Evolutionary conservation across 2,797 vertebrate genomes (phyloP).

Genomic region (Acanthopagrus latus): DNA sequence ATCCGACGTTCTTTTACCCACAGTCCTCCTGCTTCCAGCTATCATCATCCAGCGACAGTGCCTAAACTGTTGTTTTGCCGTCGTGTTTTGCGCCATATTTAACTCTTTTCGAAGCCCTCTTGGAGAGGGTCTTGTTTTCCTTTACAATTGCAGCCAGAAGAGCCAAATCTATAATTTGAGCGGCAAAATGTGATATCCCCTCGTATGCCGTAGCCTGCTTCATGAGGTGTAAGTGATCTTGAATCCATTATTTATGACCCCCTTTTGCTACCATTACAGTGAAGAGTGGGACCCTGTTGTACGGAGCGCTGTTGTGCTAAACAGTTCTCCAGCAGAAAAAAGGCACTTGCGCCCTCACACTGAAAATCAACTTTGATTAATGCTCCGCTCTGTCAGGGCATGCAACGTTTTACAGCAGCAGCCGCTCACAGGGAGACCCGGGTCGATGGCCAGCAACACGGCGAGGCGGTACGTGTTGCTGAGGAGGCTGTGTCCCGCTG

Average conservation of each 20-base stretch:
- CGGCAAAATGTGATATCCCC: slow-evolving; percentile 70
- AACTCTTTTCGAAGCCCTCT: slow-evolving; percentile 67
- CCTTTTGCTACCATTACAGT: slow-evolving; percentile 83
- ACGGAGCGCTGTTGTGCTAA: slow-evolving; percentile 80
- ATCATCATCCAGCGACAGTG: slow-evolving; percentile 25
- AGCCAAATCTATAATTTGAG: slow-evolving; percentile 72
- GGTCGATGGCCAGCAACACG: slow-evolving; percentile 65
- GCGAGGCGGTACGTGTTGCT: slow-evolving; percentile 50
- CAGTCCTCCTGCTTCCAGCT: slow-evolving; percentile 12
- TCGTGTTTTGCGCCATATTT: slow-evolving; percentile 66
- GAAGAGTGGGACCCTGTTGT: slow-evolving; percentile 75
- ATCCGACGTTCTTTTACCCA: slow-evolving; percentile 1
- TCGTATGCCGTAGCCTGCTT: slow-evolving; percentile 76
- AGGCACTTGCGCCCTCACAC: slow-evolving; percentile 72
- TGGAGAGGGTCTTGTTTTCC: slow-evolving; percentile 74
- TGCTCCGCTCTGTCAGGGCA: slow-evolving; percentile 64
- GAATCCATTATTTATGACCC: slow-evolving; percentile 88
- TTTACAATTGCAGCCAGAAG: slow-evolving; percentile 69
- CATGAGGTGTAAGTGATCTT: slow-evolving; percentile 87
- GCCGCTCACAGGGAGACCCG: slow-evolving; percentile 58
- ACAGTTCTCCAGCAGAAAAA: slow-evolving; percentile 77
- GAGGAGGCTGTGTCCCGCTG: slow-evolving; percentile 55
- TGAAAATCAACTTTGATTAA: slow-evolving; percentile 84
- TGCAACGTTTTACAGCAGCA: slow-evolving; percentile 71
- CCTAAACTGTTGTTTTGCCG: slow-evolving; percentile 75